phyloP scores from a whole-genome alignment of 1,140 invertebrate genomes.

The Heterodera schachtii region DNA sequence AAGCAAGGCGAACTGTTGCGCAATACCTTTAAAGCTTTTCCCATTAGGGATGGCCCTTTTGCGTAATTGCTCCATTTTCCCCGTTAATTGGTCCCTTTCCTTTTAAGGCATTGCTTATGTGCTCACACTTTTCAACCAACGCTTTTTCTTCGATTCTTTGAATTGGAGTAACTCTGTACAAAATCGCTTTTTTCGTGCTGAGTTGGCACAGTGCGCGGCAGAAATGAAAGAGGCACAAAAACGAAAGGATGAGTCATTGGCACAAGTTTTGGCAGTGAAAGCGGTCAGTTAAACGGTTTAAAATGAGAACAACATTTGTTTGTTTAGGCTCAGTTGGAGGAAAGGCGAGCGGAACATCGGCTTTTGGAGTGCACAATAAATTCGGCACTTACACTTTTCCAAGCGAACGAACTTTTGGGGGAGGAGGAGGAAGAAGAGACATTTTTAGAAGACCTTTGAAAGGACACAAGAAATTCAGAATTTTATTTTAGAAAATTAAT shows the following conservation, averaged over 20 bases:
- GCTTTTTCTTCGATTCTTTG: slow-evolving; percentile 83
- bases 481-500: not conserved
- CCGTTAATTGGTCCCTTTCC: not conserved
- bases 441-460: slow-evolving; percentile 50
- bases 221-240: slow-evolving; percentile 52
- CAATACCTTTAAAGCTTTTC: too few relatives aligned
- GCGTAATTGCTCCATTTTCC: too few relatives aligned
- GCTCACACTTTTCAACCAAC: slow-evolving; percentile 73
- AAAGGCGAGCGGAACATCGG: slow-evolving; percentile 83
- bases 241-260: slow-evolving; percentile 78
- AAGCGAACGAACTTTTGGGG: slow-evolving; percentile 35
- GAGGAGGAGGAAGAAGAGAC: slow-evolving; percentile 47
- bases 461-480: not conserved
- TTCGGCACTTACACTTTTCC: slow-evolving; percentile 90
- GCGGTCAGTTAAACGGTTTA: slow-evolving; percentile 67
- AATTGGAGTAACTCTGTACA: slow-evolving; percentile 91
- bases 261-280: slow-evolving; percentile 88
- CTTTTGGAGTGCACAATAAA: slow-evolving; percentile 86
- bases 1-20: too few relatives aligned
- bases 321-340: slow-evolving; percentile 74
- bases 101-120: slow-evolving; percentile 74
- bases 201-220: slow-evolving; percentile 64
- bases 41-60: too few relatives aligned
- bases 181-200: slow-evolving; percentile 68
- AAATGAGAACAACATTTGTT: not conserved